Base-by-base conservation (phyloP, 1,140 invertebrate species). In the Drosophila lini region DNA sequence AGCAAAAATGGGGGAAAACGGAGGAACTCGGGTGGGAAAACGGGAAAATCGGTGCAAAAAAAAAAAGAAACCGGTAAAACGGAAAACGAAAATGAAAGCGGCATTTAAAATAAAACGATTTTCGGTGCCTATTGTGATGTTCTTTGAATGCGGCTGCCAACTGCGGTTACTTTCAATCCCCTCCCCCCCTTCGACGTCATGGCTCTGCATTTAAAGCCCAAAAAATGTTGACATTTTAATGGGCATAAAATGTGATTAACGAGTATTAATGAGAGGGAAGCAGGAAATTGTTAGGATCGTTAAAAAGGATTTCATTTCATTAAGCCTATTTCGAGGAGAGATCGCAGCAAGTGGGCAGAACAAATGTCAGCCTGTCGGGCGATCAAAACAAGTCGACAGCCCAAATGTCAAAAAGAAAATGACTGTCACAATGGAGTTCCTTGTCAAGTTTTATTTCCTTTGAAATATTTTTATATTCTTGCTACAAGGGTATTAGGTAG, bases 41-140 rank as follows among this genome's bases (percentile, higher is more conserved):
- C 25, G 25, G 25, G 5, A 28, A 28, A 28, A 5, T 28, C 25
- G 25, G 25, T 28, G 25, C 25, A 28, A 5, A 28, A 28, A 28
- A 28, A 22, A 22, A 22, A 22, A 22, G 3, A 22, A 22, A 2
- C 5, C 25, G 25, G 5, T 28, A 1, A 28, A 28, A 28, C 25
- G 34, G 52, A 38, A 53, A 53, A 53, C 32, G 52, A 53, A 53
- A 53, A 38, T 19, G 52, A 53, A 55, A 55, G 34, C 52, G 19
- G 52, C 52, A 55, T 55, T 55, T 55, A 55, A 55, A 55, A 38
- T 25, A 55, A 55, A 55, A 38, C 52, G 34, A 55, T 40, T 55
- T 22, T n/a, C 19, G 52, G 52, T 25, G 52, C 52, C 52, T 38
- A 55, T 55, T 55, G 34, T 55, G 52, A 55, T 55, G 52, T 55